Percentiles rank a stretch among this genome's conserved stretches.
Evolutionary conservation across 2,888 invertebrate species (phyloP).

Genomic region (Amblyteles armatorius): DNA sequence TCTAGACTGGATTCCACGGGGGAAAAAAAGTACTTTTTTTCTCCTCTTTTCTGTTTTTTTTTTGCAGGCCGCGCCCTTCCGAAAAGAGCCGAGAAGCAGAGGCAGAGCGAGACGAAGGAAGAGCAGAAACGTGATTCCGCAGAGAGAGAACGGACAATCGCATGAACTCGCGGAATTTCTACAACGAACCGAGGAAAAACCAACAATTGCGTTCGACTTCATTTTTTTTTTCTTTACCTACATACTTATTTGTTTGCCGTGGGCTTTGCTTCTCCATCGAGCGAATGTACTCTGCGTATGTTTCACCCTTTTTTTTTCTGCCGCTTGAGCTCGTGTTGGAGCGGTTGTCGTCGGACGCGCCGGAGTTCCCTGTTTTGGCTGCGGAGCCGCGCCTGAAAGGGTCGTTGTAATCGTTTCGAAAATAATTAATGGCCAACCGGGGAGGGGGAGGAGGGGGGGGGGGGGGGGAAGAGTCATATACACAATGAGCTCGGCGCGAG

Average conservation of each 20-base stretch:
- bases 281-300: neutral
- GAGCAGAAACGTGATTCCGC: constrained; percentile 37
- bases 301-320: neutral
- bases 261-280: neutral
- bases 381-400: constrained; percentile 35
- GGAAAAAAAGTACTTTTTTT: constrained; percentile 54
- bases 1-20: constrained; percentile 73
- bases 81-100: constrained; percentile 27
- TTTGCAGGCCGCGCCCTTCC: constrained; percentile 22
- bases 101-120: neutral
- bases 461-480: neutral
- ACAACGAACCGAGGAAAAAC: constrained; percentile 35
- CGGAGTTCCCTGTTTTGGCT: neutral
- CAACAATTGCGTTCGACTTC: constrained; percentile 40
- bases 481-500: constrained; percentile 47
- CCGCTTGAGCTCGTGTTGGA: neutral
- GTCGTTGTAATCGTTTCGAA: constrained; percentile 64
- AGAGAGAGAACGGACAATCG: constrained; percentile 2
- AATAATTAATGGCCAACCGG: constrained; percentile 67
- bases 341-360: constrained; percentile 12
- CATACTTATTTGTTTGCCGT: constrained; percentile 29
- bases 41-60: constrained; percentile 27
- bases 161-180: constrained; percentile 39
- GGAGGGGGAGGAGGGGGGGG: neutral
- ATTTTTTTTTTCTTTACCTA: constrained; percentile 3